A percentile compares a stretch with the other conserved stretches of the same genome.
Evolutionary conservation across 2,888 invertebrate species (phyloP).

Genomic region (Coelogynopora nodosa): DNA sequence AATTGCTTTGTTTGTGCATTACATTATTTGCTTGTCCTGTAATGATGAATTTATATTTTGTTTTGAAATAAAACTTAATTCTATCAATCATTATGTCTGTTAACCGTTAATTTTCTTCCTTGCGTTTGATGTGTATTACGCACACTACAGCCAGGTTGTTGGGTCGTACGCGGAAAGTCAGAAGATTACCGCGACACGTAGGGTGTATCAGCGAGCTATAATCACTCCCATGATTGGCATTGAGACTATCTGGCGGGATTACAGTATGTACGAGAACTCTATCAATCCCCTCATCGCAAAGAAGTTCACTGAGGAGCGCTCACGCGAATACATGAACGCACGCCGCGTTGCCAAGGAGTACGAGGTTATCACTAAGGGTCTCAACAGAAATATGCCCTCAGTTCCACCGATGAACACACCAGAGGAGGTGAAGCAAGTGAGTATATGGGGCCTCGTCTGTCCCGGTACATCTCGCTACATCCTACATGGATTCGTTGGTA

Average conservation of each 20-base stretch:
- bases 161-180: slow-evolving; percentile 99
- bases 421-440: slow-evolving; percentile 90
- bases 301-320: slow-evolving; percentile 89
- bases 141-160: slow-evolving; percentile 63
- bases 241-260: slow-evolving; percentile 88
- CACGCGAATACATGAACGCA: slow-evolving; percentile 95
- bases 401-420: slow-evolving; percentile 82
- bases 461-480: too few relatives aligned
- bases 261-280: slow-evolving; percentile 82
- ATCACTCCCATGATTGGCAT: slow-evolving; percentile 94
- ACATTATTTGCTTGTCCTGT: too few relatives aligned
- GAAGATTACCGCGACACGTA: slow-evolving; percentile 92
- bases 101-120: too few relatives aligned
- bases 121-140: too few relatives aligned
- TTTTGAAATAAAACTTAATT: too few relatives aligned
- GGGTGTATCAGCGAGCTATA: slow-evolving; percentile 91
- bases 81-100: too few relatives aligned
- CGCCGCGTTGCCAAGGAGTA: slow-evolving; percentile 89
- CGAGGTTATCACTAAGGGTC: slow-evolving; percentile 84
- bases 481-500: too few relatives aligned
- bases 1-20: too few relatives aligned
- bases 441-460: too few relatives aligned
- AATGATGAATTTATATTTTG: too few relatives aligned
- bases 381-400: slow-evolving; percentile 90
- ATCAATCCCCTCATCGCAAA: slow-evolving; percentile 86